These are phyloP conservation scores for Pomatorhinus ruficollis DNA, from an alignment of 2,113 vertebrate species.

Conservation along the genomic window DNA sequence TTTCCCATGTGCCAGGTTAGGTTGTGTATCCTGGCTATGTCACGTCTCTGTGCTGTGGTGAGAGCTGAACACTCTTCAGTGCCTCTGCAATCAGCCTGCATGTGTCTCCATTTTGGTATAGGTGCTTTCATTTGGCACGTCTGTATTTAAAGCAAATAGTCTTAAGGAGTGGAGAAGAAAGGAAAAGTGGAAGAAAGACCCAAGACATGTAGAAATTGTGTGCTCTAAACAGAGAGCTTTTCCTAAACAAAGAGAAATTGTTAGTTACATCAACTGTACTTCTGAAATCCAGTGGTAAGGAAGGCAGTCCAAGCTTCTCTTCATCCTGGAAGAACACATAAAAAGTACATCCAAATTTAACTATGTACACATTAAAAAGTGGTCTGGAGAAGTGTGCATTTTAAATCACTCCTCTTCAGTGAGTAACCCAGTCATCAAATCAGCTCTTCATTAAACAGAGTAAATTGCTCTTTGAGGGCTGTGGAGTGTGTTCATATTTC, in stretches of 20 bases:
- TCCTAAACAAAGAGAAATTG: neutral
- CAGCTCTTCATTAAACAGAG: constrained; percentile 7
- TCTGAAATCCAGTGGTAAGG: neutral
- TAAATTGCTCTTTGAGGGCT: constrained; percentile 8
- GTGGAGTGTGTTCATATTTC: neutral
- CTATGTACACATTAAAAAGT: neutral
- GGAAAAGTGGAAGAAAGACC: neutral
- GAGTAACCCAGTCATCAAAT: neutral
- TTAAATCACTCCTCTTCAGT: neutral
- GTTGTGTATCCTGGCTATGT: neutral
- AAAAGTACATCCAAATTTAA: neutral
- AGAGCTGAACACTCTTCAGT: neutral
- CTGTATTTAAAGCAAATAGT: neutral
- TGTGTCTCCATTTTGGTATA: neutral
- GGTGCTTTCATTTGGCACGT: neutral
- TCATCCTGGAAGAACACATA: neutral
- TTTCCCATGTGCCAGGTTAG: accelerated
- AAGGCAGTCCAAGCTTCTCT: neutral
- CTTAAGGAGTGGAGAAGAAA: neutral
- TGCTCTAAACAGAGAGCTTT: neutral
- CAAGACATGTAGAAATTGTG: neutral
- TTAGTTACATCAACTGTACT: neutral
- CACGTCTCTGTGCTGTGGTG: accelerated
- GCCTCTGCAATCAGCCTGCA: neutral
- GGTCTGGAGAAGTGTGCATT: neutral